These are phyloP conservation scores for Gnathonemus echidnorhynchus DNA, from an alignment of 2,113 vertebrate genomes.

Conservation along the genomic window DNA sequence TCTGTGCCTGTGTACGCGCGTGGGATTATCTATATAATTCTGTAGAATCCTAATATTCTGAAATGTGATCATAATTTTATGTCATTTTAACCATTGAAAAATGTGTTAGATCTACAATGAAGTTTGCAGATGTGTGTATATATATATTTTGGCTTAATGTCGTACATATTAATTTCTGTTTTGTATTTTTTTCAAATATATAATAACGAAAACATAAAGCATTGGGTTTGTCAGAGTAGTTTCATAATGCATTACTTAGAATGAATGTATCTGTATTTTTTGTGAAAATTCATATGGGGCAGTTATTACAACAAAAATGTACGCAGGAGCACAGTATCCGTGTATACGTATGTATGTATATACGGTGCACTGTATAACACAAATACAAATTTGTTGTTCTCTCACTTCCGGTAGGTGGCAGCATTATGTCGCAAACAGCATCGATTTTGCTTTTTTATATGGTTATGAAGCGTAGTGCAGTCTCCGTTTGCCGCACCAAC, in stretches of 20 bases:
- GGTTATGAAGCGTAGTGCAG: neutral
- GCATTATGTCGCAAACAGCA: constrained; percentile 40
- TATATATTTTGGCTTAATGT: neutral
- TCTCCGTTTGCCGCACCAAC: neutral
- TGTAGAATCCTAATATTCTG: neutral
- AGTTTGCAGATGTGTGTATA: neutral
- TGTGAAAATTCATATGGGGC: neutral
- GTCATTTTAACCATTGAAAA: neutral
- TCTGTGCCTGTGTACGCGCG: neutral
- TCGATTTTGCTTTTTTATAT: constrained; percentile 48
- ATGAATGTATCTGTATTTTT: neutral
- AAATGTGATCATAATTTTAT: neutral
- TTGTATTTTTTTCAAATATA: neutral
- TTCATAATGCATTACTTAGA: neutral
- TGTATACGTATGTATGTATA: neutral
- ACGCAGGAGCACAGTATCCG: neutral
- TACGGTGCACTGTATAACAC: neutral
- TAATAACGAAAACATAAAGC: neutral
- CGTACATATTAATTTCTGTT: neutral
- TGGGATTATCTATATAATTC: neutral
- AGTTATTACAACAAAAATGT: neutral
- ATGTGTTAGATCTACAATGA: neutral
- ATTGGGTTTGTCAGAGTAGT: neutral
- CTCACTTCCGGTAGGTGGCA: constrained; percentile 13
- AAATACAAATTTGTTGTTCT: neutral